Evolutionary conservation across 2,888 invertebrate genomes (phyloP).

Genomic region (Protonemura montana): DNA sequence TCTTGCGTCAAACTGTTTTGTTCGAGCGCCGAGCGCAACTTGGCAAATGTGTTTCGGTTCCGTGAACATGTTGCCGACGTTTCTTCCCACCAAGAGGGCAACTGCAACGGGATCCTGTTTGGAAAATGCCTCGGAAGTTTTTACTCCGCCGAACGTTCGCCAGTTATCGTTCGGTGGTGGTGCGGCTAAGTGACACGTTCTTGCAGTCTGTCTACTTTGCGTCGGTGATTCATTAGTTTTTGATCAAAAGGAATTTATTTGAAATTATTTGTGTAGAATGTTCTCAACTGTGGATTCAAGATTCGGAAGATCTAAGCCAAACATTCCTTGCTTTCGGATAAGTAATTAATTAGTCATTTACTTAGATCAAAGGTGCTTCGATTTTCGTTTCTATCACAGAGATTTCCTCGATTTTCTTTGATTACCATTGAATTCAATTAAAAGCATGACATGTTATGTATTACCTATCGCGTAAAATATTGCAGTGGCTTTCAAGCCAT

Average conservation of each 20-base stretch:
- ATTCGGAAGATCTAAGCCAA: slow-evolving; percentile 15
- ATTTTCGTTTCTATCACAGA: no score
- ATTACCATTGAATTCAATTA: no score
- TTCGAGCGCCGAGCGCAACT: not conserved
- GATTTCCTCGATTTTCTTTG: no score
- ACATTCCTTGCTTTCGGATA: slow-evolving; percentile 33
- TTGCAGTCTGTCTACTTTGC: not conserved
- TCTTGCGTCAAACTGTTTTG: not conserved
- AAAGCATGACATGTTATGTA: no score
- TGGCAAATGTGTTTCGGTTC: not conserved
- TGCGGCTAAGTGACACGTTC: not conserved
- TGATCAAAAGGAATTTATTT: slow-evolving; percentile 8
- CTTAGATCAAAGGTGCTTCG: no score
- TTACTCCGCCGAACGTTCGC: not conserved
- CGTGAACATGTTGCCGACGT: not conserved
- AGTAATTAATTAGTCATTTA: not conserved
- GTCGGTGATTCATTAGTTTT: not conserved
- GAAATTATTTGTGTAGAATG: not conserved
- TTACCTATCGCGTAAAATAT: no score
- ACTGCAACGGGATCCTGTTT: not conserved
- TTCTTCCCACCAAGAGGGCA: not conserved
- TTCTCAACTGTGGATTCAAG: slow-evolving; percentile 30
- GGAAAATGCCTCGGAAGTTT: not conserved
- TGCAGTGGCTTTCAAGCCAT: no score
- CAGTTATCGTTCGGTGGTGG: not conserved